Base-by-base conservation (phyloP, 2,113 vertebrate species). In the Passer domesticus region DNA sequence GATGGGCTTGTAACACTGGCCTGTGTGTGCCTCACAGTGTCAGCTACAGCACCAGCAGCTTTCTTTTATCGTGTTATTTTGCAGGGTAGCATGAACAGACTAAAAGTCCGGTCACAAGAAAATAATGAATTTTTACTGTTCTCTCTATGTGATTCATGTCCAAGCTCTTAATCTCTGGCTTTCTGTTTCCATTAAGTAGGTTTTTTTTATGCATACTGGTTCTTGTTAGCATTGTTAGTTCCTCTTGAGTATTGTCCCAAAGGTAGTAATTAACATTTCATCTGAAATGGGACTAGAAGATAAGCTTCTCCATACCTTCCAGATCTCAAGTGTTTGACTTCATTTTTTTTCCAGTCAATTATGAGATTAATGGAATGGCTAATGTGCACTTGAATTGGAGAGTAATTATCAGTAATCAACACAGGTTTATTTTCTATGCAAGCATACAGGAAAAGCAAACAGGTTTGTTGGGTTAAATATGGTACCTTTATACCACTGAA, bases 291-390 rank as follows among this genome's bases (percentile, higher is more conserved):
- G 74, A 69, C 27, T 49, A 43, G 19, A 49, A 89, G 20, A 44
- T 75, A 60, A 74, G 25, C 15, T 72, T 85, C 31, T 90, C 30
- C 15, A 30, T 24, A 31, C 76, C 23, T 74, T 84, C 52, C 0
- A 0, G 35, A 12, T 74, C 20, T 82, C 53, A 49, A 67, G 64
- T 60, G 25, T 69, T 80, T 72, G 44, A 52, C 53, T 74, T 83
- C 1, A 19, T 73, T 67, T 86, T 67, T 86, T 83, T 81, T 77
- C 39, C 20, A 73, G 59, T 69, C 49, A 59, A 0, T 87, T 52
- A 47, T n/a, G 44, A 72, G 70, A 76, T 79, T 79, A 96, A 60
- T 87, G 82, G 53, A 83, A 85, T 83, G 43, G 87, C 62, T 95
- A 27, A 84, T 66, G 41, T 85, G 62, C 25, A 44, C 24, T 96